Evolutionary conservation across 1,140 invertebrate species (phyloP).

Genomic region (Ptiloglossa arizonensis): DNA sequence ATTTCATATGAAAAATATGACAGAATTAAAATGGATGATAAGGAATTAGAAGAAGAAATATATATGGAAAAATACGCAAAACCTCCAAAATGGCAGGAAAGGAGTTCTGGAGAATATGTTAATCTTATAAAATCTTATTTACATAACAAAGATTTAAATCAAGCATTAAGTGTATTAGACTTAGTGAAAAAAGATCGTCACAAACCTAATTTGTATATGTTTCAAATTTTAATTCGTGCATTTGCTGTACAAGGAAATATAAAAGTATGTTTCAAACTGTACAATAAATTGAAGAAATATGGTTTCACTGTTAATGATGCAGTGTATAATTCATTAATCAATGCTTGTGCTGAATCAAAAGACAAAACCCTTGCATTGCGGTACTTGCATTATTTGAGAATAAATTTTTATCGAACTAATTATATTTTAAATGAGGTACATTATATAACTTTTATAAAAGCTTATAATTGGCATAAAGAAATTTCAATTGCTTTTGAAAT

Average conservation of each 20-base stretch:
- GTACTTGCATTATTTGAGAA: conserved; percentile 82
- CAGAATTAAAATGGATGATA: conserved; percentile 67
- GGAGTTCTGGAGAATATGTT: conserved; percentile 85
- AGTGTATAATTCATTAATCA: conserved; percentile 92
- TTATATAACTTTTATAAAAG: conserved; percentile 95
- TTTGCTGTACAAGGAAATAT: conserved; percentile 91
- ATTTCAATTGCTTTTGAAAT: conserved; percentile 89
- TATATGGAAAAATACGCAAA: conserved; percentile 65
- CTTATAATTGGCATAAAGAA: conserved; percentile 92
- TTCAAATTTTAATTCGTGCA: conserved; percentile 89
- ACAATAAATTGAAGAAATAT: conserved; percentile 90
- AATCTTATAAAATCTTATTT: conserved; percentile 87
- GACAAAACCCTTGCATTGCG: conserved; percentile 84
- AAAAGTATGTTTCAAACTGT: conserved; percentile 92
- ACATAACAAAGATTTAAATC: conserved; percentile 84
- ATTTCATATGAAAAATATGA: conserved; percentile 65
- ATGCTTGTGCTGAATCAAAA: conserved; percentile 92
- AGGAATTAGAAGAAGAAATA: conserved; percentile 72
- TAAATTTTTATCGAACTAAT: conserved; percentile 83
- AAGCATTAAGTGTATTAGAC: conserved; percentile 90
- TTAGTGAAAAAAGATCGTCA: conserved; percentile 90
- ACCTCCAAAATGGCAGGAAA: conserved; percentile 68
- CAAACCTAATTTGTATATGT: conserved; percentile 90
- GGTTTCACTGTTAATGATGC: conserved; percentile 85
- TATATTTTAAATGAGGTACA: conserved; percentile 88